Evolutionary conservation across 1,140 invertebrate species (phyloP), one percentile per base, ranked within the genome.

Genomic region (Parapsyche elsis): DNA sequence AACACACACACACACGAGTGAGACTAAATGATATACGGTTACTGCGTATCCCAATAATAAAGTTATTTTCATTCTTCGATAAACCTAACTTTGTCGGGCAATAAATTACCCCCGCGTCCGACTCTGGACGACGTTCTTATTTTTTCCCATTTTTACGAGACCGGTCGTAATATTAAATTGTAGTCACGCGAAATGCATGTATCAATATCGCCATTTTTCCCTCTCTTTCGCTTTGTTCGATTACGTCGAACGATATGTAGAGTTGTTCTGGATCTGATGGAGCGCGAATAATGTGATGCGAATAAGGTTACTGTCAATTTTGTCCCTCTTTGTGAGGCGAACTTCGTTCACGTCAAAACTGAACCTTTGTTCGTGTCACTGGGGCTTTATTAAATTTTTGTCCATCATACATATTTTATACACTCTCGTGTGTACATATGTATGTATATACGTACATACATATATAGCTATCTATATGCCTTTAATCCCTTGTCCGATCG

Each of bases 51-150:
- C 64, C 44, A 75, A 76, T 81, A 81, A 81, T 80, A 81, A 81
- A 81, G 77, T 81, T 76, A 80, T 78, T 81, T 81, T 81, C 76
- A 81, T 81, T 81, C 81, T 81, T 64, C 81, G 81, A 80, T 79
- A 81, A 80, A 79, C 73, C 70, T 80, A 79, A 81, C 77, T 80
- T 80, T 81, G 81, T 77, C 73, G 19, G 73, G 81, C 78, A 79
- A 81, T 81, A 81, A 81, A 81, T 81, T 79, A 81, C 75, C 49
- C 57, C 16, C 71, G 53, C 46, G 49, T 81, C 80, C 79, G 67
- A 59, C 46, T 49, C 21, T 71, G 30, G 30, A 38, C 53, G 76
- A 78, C 76, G 80, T 71, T 81, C 70, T 78, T 78, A 64, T 74
- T 24, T 74, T 81, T 74, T 77, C 71, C 45, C 70, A n/a, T 70